phyloP scores from a whole-genome alignment of 2,797 vertebrate species.

The Alfaro cultratus region DNA sequence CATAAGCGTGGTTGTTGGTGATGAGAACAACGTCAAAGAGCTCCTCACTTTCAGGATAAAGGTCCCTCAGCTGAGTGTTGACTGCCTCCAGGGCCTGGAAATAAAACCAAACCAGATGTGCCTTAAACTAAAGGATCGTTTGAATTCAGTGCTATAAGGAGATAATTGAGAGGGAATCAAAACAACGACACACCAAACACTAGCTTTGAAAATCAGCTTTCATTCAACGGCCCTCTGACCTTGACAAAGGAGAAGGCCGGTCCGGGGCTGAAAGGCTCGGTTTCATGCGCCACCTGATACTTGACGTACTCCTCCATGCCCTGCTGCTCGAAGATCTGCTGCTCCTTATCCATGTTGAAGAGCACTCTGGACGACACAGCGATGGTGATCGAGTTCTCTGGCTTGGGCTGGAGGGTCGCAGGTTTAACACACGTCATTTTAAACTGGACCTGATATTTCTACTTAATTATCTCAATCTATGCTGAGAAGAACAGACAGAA shows the following conservation, averaged over 20 bases:
- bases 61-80: slow-evolving; percentile 86
- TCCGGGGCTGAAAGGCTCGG: slow-evolving; percentile 89
- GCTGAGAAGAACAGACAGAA: not conserved
- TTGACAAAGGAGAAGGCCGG: slow-evolving; percentile 96
- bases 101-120: slow-evolving; percentile 27
- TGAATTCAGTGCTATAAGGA: not conserved
- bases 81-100: slow-evolving; percentile 91
- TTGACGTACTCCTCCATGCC: slow-evolving; percentile 93
- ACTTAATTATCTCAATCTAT: not conserved
- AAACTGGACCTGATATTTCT: not conserved
- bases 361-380: slow-evolving; percentile 92
- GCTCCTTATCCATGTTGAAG: slow-evolving; percentile 95
- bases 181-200: slow-evolving; percentile 3
- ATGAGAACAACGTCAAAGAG: slow-evolving; percentile 96
- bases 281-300: slow-evolving; percentile 93
- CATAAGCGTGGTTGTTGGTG: slow-evolving; percentile 95
- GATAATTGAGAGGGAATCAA: slow-evolving; percentile 10
- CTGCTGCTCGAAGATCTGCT: slow-evolving; percentile 87
- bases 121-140: not conserved
- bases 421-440: not conserved
- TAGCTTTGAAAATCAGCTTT: slow-evolving; percentile 8
- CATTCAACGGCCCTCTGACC: slow-evolving; percentile 74
- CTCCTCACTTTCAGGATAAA: slow-evolving; percentile 93
- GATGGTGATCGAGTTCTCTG: slow-evolving; percentile 92
- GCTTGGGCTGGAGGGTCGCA: slow-evolving; percentile 82